Base-by-base conservation (phyloP, 1,140 invertebrate species). In the Adelges cooleyi region DNA sequence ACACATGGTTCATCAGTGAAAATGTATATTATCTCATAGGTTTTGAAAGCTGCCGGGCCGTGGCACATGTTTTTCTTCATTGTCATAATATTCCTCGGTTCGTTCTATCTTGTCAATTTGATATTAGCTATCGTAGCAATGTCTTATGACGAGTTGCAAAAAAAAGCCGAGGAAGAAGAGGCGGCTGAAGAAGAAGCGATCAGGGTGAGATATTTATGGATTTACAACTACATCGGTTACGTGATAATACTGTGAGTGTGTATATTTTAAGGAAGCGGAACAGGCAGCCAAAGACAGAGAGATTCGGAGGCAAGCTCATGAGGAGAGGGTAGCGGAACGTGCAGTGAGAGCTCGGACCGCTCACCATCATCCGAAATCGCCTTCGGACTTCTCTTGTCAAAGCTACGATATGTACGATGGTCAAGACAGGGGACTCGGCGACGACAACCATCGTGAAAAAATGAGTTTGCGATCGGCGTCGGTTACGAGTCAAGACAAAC, bases 71-170 rank as follows among this genome's bases (percentile, higher is more conserved):
- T 95, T 70, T 98, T 97, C 81, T 98, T 98, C 81, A 90, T 97
- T 72, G 88, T 97, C 66, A 95, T 97, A 75, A 98, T 98, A 77
- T 95, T 98, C 79, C 82, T 98, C 73, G 94, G 95, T 70, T 98
- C 95, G 52, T 98, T 97, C 80, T 98, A 98, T 81, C 85, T 98
- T 72, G 92, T 98, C 68, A 98, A 98, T 79, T 86, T 98, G 79
- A 98, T 98, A 75, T 87, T 98, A 80, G 95, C 95, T 75, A 98
- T 98, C 79, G 95, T 98, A 75, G 94, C 95, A 70, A 97, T 98
- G 94, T 96, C 93, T 17, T 98, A 98, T 78, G 92, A 98, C 75
- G 94, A 98, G 76, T 82, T 97, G 75, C 93, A 97, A 78, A 96
- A 96, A 82, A 95, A 95, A 79, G 94, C 94, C 18, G 89, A 95